phyloP scores from a whole-genome alignment of 1,140 invertebrate species.

The Pseudomyrmex gracilis region DNA sequence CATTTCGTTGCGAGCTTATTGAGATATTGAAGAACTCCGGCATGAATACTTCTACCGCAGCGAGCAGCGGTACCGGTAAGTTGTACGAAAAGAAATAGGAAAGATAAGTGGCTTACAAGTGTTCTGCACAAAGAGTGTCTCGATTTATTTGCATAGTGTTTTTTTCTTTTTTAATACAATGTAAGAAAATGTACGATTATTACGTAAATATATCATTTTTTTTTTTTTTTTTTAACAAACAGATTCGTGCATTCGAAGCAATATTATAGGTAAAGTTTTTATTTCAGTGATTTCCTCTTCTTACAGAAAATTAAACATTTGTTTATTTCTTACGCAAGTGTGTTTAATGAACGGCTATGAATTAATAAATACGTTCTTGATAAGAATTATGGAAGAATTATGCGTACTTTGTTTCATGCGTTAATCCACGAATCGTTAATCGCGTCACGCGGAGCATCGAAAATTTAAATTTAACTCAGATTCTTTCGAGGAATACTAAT shows the following conservation, averaged over 20 bases:
- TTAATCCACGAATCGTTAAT: slow-evolving; percentile 43
- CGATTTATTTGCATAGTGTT: slow-evolving; percentile 3
- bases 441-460: slow-evolving; percentile 1
- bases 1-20: slow-evolving; percentile 97
- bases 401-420: not conserved
- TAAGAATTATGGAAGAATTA: slow-evolving; percentile 10
- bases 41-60: slow-evolving; percentile 95
- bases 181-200: not conserved
- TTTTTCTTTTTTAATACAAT: not conserved
- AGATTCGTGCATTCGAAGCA: too few relatives aligned
- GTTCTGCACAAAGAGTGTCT: slow-evolving; percentile 18
- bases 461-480: slow-evolving; percentile 40
- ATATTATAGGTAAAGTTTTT: too few relatives aligned
- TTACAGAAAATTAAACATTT: too few relatives aligned
- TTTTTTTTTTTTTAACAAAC: too few relatives aligned
- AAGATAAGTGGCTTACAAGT: not conserved
- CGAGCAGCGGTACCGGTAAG: slow-evolving; percentile 89
- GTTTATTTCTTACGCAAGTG: not conserved
- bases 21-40: slow-evolving; percentile 97
- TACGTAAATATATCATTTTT: not conserved
- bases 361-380: not conserved
- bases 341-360: not conserved
- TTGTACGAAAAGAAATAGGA: not conserved
- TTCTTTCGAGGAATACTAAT: not conserved
- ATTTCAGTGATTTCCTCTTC: too few relatives aligned